Evolutionary conservation across 2,113 vertebrate genomes (phyloP).

Genomic region (Pituophis catenifer): DNA sequence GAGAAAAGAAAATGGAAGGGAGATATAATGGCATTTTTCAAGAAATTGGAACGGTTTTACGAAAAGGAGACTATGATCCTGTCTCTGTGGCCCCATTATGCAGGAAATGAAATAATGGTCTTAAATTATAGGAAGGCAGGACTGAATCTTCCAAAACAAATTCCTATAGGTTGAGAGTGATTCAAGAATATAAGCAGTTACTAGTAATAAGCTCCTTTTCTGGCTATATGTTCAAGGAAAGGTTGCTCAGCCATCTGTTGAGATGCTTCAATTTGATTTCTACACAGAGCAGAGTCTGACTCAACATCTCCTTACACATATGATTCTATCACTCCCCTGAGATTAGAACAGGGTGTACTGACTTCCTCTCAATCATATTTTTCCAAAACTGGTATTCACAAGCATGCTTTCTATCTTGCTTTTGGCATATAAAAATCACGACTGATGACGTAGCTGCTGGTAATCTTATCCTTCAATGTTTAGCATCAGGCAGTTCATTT

Average conservation of each 20-base stretch:
- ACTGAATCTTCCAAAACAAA: neutral
- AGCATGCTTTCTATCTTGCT: neutral
- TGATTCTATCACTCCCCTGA: neutral
- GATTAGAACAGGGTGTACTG: neutral
- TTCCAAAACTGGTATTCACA: fast-evolving
- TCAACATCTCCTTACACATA: neutral
- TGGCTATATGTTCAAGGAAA: neutral
- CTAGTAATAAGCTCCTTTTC: neutral
- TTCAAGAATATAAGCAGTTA: neutral
- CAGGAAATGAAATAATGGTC: neutral
- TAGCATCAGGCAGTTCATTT: neutral
- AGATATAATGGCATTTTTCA: neutral
- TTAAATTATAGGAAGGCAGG: neutral
- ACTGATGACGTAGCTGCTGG: neutral
- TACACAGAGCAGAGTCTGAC: neutral
- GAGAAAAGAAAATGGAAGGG: neutral
- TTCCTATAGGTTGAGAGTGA: neutral
- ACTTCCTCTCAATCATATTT: neutral
- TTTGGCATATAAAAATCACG: neutral
- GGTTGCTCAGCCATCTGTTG: neutral
- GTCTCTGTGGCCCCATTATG: neutral
- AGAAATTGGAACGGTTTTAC: neutral
- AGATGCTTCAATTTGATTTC: neutral
- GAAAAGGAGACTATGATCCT: neutral
- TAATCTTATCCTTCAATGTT: neutral